Conservation (phyloP, 2,888 invertebrate genomes). For the Gryllus longicercus region DNA sequence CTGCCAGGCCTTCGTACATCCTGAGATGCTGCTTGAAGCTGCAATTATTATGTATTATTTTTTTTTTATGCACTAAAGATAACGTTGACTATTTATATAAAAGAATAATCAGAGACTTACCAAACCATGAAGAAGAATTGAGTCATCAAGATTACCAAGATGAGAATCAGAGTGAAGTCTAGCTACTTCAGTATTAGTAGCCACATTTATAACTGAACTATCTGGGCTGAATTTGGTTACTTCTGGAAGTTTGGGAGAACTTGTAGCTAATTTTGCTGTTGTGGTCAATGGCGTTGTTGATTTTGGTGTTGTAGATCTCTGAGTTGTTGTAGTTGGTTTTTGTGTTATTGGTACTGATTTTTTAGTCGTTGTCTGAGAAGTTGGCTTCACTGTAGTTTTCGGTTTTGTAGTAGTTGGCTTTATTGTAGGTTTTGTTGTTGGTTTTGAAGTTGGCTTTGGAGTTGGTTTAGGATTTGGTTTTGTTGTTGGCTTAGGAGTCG, state of each 20-base stretch:
- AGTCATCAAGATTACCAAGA: background rate
- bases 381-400: background rate
- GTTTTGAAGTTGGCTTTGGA: background rate
- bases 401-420: background rate
- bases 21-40: background rate
- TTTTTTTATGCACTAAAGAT: too few relatives aligned
- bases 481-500: background rate
- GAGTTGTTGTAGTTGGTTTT: background rate
- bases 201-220: too few relatives aligned
- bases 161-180: too few relatives aligned
- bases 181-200: too few relatives aligned
- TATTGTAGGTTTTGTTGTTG: background rate
- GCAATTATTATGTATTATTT: background rate
- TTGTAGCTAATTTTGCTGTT: too few relatives aligned
- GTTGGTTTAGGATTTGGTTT: background rate
- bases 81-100: too few relatives aligned
- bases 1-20: background rate
- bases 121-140: background rate
- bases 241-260: too few relatives aligned
- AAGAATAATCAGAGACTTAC: background rate
- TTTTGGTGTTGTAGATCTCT: background rate
- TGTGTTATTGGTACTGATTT: background rate
- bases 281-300: background rate
- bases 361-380: background rate
- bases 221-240: too few relatives aligned